Conservation (phyloP, 2,888 invertebrate species). For the Pachycephus smyrnensis region DNA sequence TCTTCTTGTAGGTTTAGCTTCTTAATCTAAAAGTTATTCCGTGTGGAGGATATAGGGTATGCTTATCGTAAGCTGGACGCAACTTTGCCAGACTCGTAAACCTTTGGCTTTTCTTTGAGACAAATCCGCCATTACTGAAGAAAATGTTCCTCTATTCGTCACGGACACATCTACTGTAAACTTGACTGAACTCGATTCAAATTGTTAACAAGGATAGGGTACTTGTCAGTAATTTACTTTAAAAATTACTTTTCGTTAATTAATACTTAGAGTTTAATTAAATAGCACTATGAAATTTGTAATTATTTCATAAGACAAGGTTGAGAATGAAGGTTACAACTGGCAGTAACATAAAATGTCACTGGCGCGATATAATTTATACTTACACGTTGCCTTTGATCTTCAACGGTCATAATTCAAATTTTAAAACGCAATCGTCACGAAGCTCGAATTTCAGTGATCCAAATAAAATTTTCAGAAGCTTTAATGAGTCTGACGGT, state of each 20-base stretch:
- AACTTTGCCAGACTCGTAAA: background rate
- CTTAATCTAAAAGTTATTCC: background rate
- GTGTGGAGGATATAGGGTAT: background rate
- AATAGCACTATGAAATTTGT: background rate
- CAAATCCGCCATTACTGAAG: background rate
- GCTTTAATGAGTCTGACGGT: background rate
- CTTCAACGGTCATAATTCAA: background rate
- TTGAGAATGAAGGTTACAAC: too few relatives aligned
- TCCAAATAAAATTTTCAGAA: too few relatives aligned
- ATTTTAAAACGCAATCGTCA: background rate
- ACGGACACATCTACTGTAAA: background rate
- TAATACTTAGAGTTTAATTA: background rate
- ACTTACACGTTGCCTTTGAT: background rate
- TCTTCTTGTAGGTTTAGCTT: background rate
- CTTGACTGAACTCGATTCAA: background rate
- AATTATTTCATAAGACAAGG: background rate
- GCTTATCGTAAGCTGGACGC: too few relatives aligned
- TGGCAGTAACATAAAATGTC: background rate
- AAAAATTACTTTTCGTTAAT: background rate
- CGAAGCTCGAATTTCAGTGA: background rate
- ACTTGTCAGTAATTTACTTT: too few relatives aligned
- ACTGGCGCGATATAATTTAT: background rate
- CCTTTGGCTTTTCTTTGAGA: background rate
- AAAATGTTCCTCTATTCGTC: background rate
- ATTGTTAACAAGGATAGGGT: background rate